Conservation (phyloP, 1,140 invertebrate genomes). For the Nasonia giraulti region DNA sequence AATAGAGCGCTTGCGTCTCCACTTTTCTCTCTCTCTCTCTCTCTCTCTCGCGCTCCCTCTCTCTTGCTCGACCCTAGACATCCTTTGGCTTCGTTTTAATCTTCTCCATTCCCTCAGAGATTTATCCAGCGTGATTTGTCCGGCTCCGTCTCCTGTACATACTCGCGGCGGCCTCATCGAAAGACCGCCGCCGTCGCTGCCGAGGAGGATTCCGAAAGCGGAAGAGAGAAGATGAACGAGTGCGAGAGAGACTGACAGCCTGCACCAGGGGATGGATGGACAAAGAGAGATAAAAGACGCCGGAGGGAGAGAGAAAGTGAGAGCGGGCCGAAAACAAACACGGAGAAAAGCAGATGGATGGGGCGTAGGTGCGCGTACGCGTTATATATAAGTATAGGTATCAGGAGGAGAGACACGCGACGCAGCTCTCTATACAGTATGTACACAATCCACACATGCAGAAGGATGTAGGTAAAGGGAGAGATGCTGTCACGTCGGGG, state of each 20-base stretch:
- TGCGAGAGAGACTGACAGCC: slow-evolving; percentile 1
- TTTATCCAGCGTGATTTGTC: slow-evolving; percentile 39
- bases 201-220: slow-evolving; percentile 1
- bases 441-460: too few species aligned
- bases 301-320: neutral
- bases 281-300: slow-evolving; percentile 25
- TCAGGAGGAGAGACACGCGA: too few species aligned
- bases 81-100: slow-evolving; percentile 41
- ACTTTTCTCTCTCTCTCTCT: neutral
- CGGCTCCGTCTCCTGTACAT: neutral
- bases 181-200: neutral
- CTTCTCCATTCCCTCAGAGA: slow-evolving; percentile 35
- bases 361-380: neutral
- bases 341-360: neutral
- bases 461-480: neutral
- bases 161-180: neutral
- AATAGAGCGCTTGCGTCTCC: neutral
- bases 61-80: neutral
- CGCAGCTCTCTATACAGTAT: neutral
- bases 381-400: too few species aligned
- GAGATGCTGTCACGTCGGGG: neutral
- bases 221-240: slow-evolving; percentile 17
- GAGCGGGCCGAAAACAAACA: neutral
- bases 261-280: neutral
- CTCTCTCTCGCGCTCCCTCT: neutral